Evolutionary conservation across 1,140 invertebrate species (phyloP).

Genomic region (Matsumurasca onukii): DNA sequence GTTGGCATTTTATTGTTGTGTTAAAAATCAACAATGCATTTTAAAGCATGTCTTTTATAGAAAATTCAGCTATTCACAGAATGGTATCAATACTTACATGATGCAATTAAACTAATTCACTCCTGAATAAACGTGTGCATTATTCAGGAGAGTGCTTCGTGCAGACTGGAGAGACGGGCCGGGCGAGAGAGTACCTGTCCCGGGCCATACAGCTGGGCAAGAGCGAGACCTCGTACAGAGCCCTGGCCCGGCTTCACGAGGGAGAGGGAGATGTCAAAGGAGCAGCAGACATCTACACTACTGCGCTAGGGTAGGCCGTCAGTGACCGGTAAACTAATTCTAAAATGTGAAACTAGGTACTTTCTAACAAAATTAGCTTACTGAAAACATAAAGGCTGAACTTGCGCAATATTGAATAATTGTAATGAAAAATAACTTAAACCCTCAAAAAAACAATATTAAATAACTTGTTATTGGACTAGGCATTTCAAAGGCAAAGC

Average conservation of each 20-base stretch:
- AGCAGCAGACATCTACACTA: conserved; percentile 69
- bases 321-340: too few species aligned
- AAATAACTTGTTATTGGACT: not conserved
- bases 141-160: conserved; percentile 65
- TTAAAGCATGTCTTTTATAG: too few species aligned
- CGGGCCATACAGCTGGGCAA: conserved; percentile 70
- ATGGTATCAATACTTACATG: too few species aligned
- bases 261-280: conserved; percentile 67
- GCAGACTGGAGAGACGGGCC: conserved; percentile 56
- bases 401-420: not conserved
- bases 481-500: too few species aligned
- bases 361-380: too few species aligned
- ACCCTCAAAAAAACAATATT: not conserved
- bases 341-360: too few species aligned
- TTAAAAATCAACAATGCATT: too few species aligned
- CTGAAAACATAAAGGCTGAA: not conserved
- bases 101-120: too few species aligned
- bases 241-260: conserved; percentile 70
- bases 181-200: conserved; percentile 70
- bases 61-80: too few species aligned
- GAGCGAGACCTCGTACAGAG: conserved; percentile 69
- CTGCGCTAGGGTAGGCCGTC: conserved; percentile 69
- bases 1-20: too few species aligned
- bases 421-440: not conserved
- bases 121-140: too few species aligned